Base-by-base conservation (phyloP, 2,113 vertebrate species). In the Noturus placidus region DNA sequence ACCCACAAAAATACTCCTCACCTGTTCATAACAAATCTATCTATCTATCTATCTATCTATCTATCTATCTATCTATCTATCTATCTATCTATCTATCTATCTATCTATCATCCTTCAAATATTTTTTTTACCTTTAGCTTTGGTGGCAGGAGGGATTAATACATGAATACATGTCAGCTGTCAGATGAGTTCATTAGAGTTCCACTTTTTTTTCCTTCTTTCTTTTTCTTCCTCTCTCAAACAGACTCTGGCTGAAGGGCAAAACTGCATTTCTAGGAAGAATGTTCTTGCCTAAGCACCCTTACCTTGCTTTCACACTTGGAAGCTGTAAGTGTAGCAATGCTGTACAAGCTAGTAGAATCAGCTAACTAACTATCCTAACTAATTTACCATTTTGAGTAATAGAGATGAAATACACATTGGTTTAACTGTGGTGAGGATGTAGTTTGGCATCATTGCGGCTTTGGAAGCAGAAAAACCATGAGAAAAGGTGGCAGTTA, bases 71-170 rank as follows among this genome's bases (percentile, higher is more conserved):
- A 17, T 19, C 17, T 17, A 7, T 25, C 22, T 25, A 22, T 42
- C 10, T 0, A 38, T 22, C 84, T 93, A 33, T 67, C 14, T 14
- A 33, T 67, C 14, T 14, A 30, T 17, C 15, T 17, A 17, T 22
- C 22, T 22, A 22, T 42, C 9, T 0, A 38, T 22, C 84, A 92
- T 90, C 89, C 88, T 93, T 92, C 91, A 93, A 93, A 92, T 92
- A 92, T 92, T 69, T 82, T 90, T 91, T 54, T 56, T 22, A 86
- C 89, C 87, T 91, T 91, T 93, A 88, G 88, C 92, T 93, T 93
- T 93, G 92, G 93, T 90, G 89, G 92, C 91, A 94, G 92, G 90
- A 91, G 91, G 92, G 92, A 94, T 94, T 94, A 93, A 93, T 91
- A 91, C 46, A 77, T 52, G 25, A 52, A n/a, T 52, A 19, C 46